Evolutionary conservation across 1,140 invertebrate species (phyloP).

Genomic region (Drosophila nebulosa): DNA sequence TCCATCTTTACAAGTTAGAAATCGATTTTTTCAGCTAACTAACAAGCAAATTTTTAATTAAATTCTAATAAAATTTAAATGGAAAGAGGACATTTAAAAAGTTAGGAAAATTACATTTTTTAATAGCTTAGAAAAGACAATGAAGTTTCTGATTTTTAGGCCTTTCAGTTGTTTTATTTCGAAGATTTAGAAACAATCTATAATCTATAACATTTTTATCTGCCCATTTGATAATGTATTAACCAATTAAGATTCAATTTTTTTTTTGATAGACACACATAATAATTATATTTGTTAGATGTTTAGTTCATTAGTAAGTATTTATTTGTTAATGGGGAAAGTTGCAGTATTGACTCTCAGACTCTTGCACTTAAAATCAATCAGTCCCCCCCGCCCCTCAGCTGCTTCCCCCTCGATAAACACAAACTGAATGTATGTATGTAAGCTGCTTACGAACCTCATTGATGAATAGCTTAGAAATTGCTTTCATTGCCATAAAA

Average conservation of each 20-base stretch:
- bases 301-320: background rate
- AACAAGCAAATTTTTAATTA: too few species aligned
- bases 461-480: background rate
- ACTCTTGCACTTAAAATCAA: background rate
- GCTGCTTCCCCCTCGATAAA: background rate
- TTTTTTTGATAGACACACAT: background rate
- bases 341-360: background rate
- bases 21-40: too few species aligned
- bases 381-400: background rate
- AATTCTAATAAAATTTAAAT: too few species aligned
- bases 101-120: too few species aligned
- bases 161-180: too few species aligned
- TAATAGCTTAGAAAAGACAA: too few species aligned
- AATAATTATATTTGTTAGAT: background rate
- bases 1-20: too few species aligned
- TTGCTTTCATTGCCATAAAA: slow-evolving; percentile 12
- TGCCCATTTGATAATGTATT: too few species aligned
- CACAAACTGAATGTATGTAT: background rate
- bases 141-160: too few species aligned
- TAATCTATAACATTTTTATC: too few species aligned
- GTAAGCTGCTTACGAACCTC: background rate
- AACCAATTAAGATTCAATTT: background rate
- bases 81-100: too few species aligned
- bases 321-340: background rate
- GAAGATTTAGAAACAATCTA: too few species aligned